Base-by-base conservation (phyloP, 2,113 vertebrate species). In the Lepus europaeus region DNA sequence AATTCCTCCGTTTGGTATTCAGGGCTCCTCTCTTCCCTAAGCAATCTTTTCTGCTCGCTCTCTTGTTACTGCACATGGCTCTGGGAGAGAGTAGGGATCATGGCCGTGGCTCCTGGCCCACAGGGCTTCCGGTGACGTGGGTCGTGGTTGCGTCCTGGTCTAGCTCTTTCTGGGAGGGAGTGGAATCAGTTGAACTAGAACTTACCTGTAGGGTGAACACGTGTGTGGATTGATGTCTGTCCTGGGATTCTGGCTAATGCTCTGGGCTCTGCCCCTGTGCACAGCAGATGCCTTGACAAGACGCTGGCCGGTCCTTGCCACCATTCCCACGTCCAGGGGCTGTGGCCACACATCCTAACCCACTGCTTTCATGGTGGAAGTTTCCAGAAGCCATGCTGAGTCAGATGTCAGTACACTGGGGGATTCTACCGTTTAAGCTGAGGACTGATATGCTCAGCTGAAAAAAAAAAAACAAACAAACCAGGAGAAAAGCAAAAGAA, bases 111-210 rank as follows among this genome's bases (percentile, higher is more conserved):
- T 25, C 4, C 76, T 78, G 53, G 69, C 25, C 59, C 39, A 0
- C 1, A 76, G 25, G 5, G 11, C 16, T 59, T 8, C 1, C 0
- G 25, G 14, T 2, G 8, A 9, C n/a, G 53, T 14, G 69, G 9
- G 3, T 56, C 31, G 20, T 20, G 36, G 14, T 5, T 8, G 39
- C 0, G 56, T 29, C 73, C n/a, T n/a, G 9, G 51, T 25, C 31
- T 63, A 3, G 22, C 36, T 53, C 51, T 76, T 87, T 14, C 61
- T 9, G 16, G 19, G 9, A 11, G 14, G n/a, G 10, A 36, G 45
- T 33, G 25, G 12, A 66, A 29, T 14, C 25, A 10, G 78, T 14
- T 16, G 59, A 63, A 16, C 7, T 84, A 36, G 73, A 8, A 74
- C 23, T 78, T 45, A n/a, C 27, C 23, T 45, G 59, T 45, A 6